Evolutionary conservation across 2,113 vertebrate species (phyloP), one percentile per base, ranked within the genome.

Genomic region (Toxotes chatareus): DNA sequence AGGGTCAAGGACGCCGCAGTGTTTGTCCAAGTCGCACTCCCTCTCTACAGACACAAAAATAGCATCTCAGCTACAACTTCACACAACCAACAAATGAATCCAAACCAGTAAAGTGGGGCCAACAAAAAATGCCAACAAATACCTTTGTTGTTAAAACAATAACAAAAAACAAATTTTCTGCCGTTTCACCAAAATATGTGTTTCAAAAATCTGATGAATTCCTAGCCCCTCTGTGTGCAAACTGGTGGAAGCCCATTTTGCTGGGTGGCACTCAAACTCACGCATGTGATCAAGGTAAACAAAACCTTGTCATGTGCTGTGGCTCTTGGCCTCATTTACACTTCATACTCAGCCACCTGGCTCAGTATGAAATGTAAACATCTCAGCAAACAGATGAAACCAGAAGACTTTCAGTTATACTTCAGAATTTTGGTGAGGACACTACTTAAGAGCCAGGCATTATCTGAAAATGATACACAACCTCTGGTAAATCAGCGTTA

Each of bases 21-120:
- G 97, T 88, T 96, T 95, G 93, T 98, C 97, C 92, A 98, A 92
- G 92, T 98, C 96, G 38, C 96, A 98, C 91, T 97, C 96, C 93
- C 97, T 97, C 81, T 96, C 97, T 98, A 92, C 46, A 68, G 64
- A 89, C 23, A 90, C 70, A 88, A 38, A 89, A 3, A 86, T 9
- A 72, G 23, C 16, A 66, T 40, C 1, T 87, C 49, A 79, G 57
- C 40, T 16, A 21, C 46, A 69, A 9, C 19, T 23, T 56, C 36
- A 73, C 42, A 60, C 60, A 76, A 12, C 38, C 56, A 80, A 47
- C 21, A 11, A 16, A 57, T 38, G 27, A 55, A 31, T 2, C 9
- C 10, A 9, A 75, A 51, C 57, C 6, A 63, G 27, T 1, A 27
- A 27, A 27, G 27, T 27, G 27, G 27, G 27, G 27, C 27, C 27